A percentile compares a stretch with the other conserved stretches of the same genome.
phyloP scores from a whole-genome alignment of 2,797 vertebrate genomes.

The Hemitrygon akajei region DNA sequence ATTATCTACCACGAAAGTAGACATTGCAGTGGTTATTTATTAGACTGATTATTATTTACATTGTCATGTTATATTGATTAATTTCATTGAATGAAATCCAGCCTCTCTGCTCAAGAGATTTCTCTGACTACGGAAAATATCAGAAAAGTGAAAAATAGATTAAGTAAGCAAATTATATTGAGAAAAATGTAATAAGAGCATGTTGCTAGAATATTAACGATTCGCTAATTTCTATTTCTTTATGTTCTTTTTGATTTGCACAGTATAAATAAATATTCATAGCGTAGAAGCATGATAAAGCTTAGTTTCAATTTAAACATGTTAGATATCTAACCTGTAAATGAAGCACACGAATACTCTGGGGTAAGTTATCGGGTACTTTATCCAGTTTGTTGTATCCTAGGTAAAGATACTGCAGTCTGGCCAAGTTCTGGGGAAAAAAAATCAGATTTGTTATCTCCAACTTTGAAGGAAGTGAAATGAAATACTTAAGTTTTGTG shows the following conservation, averaged over 20 bases:
- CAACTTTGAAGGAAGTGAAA: not conserved
- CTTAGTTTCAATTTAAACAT: not conserved
- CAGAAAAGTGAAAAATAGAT: not conserved
- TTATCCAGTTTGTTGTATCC: slow-evolving; percentile 81
- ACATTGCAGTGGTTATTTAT: too few species aligned
- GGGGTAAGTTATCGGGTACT: slow-evolving; percentile 78
- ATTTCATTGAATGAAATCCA: not conserved
- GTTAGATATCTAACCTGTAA: slow-evolving; percentile 71
- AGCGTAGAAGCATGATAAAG: not conserved
- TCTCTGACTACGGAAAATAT: not conserved
- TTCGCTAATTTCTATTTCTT: not conserved
- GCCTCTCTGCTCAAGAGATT: not conserved
- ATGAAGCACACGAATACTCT: slow-evolving; percentile 78
- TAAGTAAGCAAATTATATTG: not conserved
- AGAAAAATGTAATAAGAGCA: not conserved
- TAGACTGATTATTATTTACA: too few species aligned
- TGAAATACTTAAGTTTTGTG: not conserved
- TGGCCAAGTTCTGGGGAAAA: slow-evolving; percentile 71
- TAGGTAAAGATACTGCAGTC: slow-evolving; percentile 73
- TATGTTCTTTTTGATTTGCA: not conserved
- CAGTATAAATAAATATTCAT: not conserved
- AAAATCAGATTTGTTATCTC: slow-evolving; percentile 20
- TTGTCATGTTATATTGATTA: not conserved
- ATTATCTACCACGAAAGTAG: not conserved
- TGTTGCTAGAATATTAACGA: not conserved